Evolutionary conservation across 2,113 vertebrate species (phyloP), one percentile per base, ranked within the genome.

Genomic region (Dissostichus mawsoni): DNA sequence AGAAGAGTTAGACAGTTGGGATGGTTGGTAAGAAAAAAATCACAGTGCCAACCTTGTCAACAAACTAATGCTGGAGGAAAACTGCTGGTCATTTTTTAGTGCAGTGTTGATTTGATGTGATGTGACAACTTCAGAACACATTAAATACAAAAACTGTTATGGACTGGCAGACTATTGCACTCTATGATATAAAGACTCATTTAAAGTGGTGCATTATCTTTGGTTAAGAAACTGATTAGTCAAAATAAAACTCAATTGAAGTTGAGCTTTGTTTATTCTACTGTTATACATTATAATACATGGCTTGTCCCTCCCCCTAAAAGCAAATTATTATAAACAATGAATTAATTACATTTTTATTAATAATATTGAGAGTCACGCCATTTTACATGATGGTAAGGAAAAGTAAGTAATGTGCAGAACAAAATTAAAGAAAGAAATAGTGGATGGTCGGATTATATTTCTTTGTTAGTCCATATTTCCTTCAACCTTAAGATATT

Each of bases 91-190:
- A 53, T 45, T 53, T 69, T 8, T 13, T 48, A 23, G 16, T 56
- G 4, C 59, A 18, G 29, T 16, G 41, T 0, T 52, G 55, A 44
- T 55, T 52, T 73, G 55, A 79, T 65, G 36, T 69, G 58, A 76
- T 29, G 41, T 33, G 52, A 59, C 64, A 69, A 41, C 71, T 62
- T 80, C 63, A 61, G 20, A 64, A 63, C 58, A 44, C 72, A 58
- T 51, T 69, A 75, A 69, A 55, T 50, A 62, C 23, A 48, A 53
- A 55, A 33, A 17, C 33, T 47, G 36, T 33, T 51, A 53, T 33
- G 33, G 50, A 20, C 20, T 20, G 20, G 20, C 20, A 20, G 20
- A 20, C 20, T 20, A 20, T 20, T 20, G 20, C 20, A 20, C 20
- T 20, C 20, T 20, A 20, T 20, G 20, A 20, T 75, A 64, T 6